phyloP scores from a whole-genome alignment of 1,140 invertebrate species.

The Cotesia typhae region DNA sequence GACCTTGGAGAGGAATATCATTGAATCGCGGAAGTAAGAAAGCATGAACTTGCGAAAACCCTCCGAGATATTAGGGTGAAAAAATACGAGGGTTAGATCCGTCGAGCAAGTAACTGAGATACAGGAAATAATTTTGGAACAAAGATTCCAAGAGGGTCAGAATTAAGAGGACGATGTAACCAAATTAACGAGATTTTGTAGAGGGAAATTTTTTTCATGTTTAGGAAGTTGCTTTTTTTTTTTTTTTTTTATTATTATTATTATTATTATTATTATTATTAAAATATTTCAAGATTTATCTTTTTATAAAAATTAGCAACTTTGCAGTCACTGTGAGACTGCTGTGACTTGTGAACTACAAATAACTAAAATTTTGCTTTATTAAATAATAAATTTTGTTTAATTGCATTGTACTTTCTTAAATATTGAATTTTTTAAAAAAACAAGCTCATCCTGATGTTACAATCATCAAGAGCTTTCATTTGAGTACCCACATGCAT shows the following conservation, averaged over 20 bases:
- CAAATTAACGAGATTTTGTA: slow-evolving; percentile 5
- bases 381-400: too few relatives aligned
- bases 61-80: slow-evolving; percentile 29
- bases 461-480: too few relatives aligned
- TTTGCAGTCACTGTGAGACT: too few relatives aligned
- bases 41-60: slow-evolving; percentile 24
- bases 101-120: neutral
- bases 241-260: neutral
- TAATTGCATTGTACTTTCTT: too few relatives aligned
- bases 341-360: too few relatives aligned
- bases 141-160: slow-evolving; percentile 28
- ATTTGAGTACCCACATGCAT: too few relatives aligned
- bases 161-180: slow-evolving; percentile 28
- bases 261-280: neutral
- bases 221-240: neutral
- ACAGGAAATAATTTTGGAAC: slow-evolving; percentile 22
- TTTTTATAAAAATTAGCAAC: too few relatives aligned
- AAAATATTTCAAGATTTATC: too few relatives aligned
- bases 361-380: too few relatives aligned
- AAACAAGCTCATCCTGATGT: too few relatives aligned
- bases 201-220: neutral
- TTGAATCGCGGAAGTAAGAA: slow-evolving; percentile 45
- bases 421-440: too few relatives aligned
- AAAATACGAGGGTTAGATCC: slow-evolving; percentile 11
- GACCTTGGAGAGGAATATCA: slow-evolving; percentile 42